These are phyloP conservation scores for Poecilia latipinna DNA, from an alignment of 2,113 vertebrate genomes.

Conservation along the genomic window DNA sequence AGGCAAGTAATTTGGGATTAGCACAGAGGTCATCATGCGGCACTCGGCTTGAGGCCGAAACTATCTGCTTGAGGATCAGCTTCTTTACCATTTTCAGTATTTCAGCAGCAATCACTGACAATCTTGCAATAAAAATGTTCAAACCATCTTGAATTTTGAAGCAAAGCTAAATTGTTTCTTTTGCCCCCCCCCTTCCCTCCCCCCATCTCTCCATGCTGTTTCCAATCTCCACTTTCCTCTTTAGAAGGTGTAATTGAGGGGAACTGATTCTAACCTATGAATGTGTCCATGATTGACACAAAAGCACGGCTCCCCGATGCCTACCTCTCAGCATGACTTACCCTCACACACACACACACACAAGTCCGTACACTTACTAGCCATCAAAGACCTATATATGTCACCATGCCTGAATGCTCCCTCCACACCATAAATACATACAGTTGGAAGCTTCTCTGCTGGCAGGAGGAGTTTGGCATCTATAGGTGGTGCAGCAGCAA, in stretches of 20 bases:
- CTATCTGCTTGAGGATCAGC: too few species aligned
- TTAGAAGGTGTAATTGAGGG: slow-evolving; percentile 62
- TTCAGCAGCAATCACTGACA: not conserved
- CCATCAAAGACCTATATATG: slow-evolving; percentile 70
- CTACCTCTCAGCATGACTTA: slow-evolving; percentile 21
- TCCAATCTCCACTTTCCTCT: slow-evolving; percentile 33
- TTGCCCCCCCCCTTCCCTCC: not conserved
- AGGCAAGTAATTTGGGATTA: too few species aligned
- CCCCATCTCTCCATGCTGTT: not conserved
- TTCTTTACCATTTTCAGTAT: too few species aligned
- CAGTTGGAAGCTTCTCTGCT: slow-evolving; percentile 22
- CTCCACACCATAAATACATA: slow-evolving; percentile 49
- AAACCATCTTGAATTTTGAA: too few species aligned
- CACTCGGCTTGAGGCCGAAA: too few species aligned
- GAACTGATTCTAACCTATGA: slow-evolving; percentile 60
- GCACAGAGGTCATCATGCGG: too few species aligned
- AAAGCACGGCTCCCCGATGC: slow-evolving; percentile 26
- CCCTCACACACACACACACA: slow-evolving; percentile 4
- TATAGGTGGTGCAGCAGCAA: slow-evolving; percentile 24
- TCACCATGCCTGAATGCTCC: slow-evolving; percentile 50
- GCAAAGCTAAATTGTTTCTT: too few species aligned
- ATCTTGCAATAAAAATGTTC: not conserved
- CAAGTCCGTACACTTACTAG: slow-evolving; percentile 23
- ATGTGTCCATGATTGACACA: slow-evolving; percentile 66
- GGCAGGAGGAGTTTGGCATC: slow-evolving; percentile 57